A percentile compares a stretch with the other conserved stretches of the same genome.
These are phyloP conservation scores for Arctopsyche grandis DNA, from an alignment of 1,140 invertebrate genomes.

Conservation along the genomic window DNA sequence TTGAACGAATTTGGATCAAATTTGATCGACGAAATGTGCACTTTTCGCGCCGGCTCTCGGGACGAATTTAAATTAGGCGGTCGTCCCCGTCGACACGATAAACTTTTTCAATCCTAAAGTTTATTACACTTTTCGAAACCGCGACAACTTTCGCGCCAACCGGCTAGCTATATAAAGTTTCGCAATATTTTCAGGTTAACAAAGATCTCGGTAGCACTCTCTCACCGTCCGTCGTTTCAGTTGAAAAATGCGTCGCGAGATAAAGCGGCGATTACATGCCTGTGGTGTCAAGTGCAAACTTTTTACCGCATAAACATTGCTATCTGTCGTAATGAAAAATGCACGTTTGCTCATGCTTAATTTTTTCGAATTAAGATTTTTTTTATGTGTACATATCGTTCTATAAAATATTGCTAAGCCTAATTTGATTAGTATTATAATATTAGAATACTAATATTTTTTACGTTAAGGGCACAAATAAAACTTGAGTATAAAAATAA, in stretches of 20 bases:
- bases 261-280: not conserved
- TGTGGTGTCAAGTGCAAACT: not conserved
- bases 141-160: conserved; percentile 17
- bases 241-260: not conserved
- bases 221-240: not conserved
- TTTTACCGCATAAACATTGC: too few relatives aligned
- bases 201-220: conserved; percentile 2
- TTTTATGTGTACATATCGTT: too few relatives aligned
- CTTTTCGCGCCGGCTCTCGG: not conserved
- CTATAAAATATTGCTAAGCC: too few relatives aligned
- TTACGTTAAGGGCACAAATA: too few relatives aligned
- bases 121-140: conserved; percentile 43
- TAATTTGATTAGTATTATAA: too few relatives aligned
- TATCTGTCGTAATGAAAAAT: too few relatives aligned
- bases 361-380: too few relatives aligned
- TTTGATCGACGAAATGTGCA: not conserved
- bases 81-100: conserved; percentile 5
- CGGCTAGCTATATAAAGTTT: conserved; percentile 12
- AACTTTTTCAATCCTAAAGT: conserved; percentile 50
- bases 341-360: too few relatives aligned
- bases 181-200: conserved; percentile 36
- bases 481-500: too few relatives aligned
- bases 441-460: too few relatives aligned
- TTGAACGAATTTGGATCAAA: not conserved
- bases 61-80: conserved; percentile 41